A percentile compares a stretch with the other conserved stretches of the same genome.
Conservation (phyloP, 2,888 invertebrate genomes). For the Adelphocoris suturalis region DNA sequence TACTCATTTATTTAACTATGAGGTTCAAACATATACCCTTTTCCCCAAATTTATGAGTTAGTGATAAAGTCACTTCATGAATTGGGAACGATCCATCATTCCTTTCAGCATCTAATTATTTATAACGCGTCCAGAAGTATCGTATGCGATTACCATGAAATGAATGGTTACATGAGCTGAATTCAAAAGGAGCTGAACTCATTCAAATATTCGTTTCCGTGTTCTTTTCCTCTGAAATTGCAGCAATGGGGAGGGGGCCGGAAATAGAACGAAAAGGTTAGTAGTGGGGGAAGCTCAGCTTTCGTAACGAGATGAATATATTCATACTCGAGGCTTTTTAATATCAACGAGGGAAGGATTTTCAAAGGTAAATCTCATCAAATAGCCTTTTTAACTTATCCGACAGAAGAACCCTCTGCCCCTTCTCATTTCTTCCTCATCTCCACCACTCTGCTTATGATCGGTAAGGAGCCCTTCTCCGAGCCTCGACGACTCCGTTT, state of each 20-base stretch:
- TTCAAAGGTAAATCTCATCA: conserved; percentile 63
- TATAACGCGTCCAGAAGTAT: not conserved
- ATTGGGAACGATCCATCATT: no score
- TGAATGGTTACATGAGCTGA: conserved; percentile 1
- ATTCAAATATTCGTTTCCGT: conserved; percentile 58
- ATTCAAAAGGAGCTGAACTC: not conserved
- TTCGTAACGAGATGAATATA: conserved; percentile 64
- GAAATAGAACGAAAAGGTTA: conserved; percentile 25
- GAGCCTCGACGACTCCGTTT: conserved; percentile 20
- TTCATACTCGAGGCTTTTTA: conserved; percentile 55
- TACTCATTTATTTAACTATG: no score
- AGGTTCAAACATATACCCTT: no score
- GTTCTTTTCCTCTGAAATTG: conserved; percentile 42
- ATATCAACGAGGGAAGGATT: conserved; percentile 59
- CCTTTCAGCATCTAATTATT: no score
- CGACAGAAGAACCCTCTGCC: not conserved
- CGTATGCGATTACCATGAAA: not conserved
- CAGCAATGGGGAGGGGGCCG: conserved; percentile 40
- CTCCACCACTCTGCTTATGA: conserved; percentile 2
- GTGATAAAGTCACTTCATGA: no score
- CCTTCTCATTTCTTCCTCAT: not conserved
- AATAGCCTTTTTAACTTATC: conserved; percentile 62
- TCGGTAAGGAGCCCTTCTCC: conserved; percentile 12
- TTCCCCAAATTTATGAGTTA: no score
- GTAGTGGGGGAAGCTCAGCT: conserved; percentile 40